Conservation (phyloP, 2,113 vertebrate species). For the Morone chrysops region DNA sequence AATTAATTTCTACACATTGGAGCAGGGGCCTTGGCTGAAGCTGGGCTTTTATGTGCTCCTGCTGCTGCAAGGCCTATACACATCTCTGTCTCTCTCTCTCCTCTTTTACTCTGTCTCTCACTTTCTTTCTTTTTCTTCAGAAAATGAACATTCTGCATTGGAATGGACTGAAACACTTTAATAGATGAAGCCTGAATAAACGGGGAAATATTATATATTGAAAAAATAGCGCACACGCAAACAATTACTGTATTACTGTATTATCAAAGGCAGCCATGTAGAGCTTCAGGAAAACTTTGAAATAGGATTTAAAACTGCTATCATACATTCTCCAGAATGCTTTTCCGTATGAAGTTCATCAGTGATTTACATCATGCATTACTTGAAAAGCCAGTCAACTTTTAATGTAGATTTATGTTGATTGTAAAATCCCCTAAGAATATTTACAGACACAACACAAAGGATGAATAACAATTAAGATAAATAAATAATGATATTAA, state of each 20-base stretch:
- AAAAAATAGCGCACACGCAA: constrained; percentile 32
- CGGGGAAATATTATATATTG: constrained; percentile 32
- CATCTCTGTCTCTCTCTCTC: constrained; percentile 61
- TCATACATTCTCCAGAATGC: background rate
- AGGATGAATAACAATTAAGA: background rate
- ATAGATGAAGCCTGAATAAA: constrained; percentile 59
- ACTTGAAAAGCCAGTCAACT: constrained; percentile 14
- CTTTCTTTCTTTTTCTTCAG: constrained; percentile 26
- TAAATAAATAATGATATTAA: background rate
- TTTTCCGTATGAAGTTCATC: background rate
- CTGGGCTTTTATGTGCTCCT: constrained; percentile 79
- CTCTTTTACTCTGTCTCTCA: constrained; percentile 28
- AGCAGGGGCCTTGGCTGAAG: constrained; percentile 80
- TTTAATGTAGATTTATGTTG: constrained; percentile 14
- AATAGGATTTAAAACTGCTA: constrained; percentile 8
- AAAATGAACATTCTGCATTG: constrained; percentile 59
- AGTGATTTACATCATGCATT: background rate
- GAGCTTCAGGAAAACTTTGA: background rate
- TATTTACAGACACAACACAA: constrained; percentile 9
- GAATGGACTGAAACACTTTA: constrained; percentile 52
- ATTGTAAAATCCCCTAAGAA: constrained; percentile 12
- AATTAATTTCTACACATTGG: constrained; percentile 88
- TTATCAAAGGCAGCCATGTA: constrained; percentile 11
- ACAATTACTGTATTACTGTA: constrained; percentile 25
- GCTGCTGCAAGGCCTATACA: constrained; percentile 70